These are phyloP conservation scores for Phataginus tetradactyla DNA, from an alignment of 2,797 vertebrate species.

Conservation along the genomic window DNA sequence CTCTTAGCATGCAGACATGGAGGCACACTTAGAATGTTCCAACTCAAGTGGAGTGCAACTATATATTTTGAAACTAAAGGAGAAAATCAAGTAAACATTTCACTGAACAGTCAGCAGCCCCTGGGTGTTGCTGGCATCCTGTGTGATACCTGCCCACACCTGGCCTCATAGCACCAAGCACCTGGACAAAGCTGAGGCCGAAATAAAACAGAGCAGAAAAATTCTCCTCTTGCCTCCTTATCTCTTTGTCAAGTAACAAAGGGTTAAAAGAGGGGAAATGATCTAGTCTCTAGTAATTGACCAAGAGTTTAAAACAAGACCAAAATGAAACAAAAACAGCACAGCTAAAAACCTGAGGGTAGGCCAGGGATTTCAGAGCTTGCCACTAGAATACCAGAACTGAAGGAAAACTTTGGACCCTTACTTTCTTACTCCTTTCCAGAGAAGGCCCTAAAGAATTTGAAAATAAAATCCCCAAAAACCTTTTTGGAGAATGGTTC, in stretches of 20 bases:
- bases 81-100: conserved; percentile 77
- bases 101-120: conserved; percentile 71
- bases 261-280: neutral
- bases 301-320: conserved; percentile 31
- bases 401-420: neutral
- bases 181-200: conserved; percentile 69
- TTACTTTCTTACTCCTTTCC: neutral
- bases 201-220: conserved; percentile 65
- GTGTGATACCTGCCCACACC: conserved; percentile 1
- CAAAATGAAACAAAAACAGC: neutral
- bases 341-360: conserved; percentile 48
- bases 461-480: neutral
- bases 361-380: conserved; percentile 13
- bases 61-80: conserved; percentile 17
- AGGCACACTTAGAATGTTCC: neutral
- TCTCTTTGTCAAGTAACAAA: conserved; percentile 63
- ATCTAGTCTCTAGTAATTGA: neutral
- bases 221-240: conserved; percentile 60
- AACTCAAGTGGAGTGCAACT: conserved; percentile 36
- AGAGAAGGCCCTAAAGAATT: neutral
- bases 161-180: conserved; percentile 70
- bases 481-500: neutral
- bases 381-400: neutral
- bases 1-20: neutral
- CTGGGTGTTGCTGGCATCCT: conserved; percentile 13